phyloP scores from a whole-genome alignment of 2,113 vertebrate species.

The Nibea albiflora region DNA sequence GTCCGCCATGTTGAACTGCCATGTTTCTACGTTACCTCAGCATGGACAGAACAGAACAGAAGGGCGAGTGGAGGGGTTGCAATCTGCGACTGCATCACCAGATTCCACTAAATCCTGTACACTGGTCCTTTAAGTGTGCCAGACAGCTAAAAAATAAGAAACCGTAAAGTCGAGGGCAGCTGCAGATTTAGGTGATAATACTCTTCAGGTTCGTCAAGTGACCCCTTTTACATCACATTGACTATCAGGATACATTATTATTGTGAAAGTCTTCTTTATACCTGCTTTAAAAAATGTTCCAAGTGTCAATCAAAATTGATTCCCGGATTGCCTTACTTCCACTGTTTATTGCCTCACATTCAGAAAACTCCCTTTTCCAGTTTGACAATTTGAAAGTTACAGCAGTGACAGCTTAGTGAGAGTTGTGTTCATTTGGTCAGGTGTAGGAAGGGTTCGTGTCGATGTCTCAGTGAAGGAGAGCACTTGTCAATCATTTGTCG shows the following conservation, averaged over 20 bases:
- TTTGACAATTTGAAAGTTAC: slow-evolving; percentile 17
- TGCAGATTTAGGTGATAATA: too few relatives aligned
- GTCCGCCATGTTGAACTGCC: too few relatives aligned
- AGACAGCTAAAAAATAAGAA: too few relatives aligned
- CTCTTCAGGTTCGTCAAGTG: too few relatives aligned
- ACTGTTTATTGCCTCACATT: background rate
- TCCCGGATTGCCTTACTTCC: background rate
- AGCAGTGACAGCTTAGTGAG: background rate
- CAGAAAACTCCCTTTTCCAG: background rate
- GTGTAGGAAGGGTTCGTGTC: slow-evolving; percentile 7
- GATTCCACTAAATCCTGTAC: too few relatives aligned
- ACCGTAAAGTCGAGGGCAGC: too few relatives aligned
- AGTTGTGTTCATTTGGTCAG: slow-evolving; percentile 22
- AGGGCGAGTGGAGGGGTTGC: too few relatives aligned
- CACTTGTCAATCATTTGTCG: slow-evolving; percentile 38
- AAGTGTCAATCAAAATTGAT: background rate
- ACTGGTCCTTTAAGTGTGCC: too few relatives aligned
- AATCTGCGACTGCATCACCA: too few relatives aligned
- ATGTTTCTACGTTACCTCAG: too few relatives aligned
- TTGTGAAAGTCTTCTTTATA: background rate
- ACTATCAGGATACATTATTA: background rate
- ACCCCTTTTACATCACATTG: too few relatives aligned
- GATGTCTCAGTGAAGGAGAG: background rate
- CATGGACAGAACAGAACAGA: too few relatives aligned
- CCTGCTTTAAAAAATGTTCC: background rate